Evolutionary conservation across 2,888 invertebrate species (phyloP).

Genomic region (Eudasyphora cyanicolor): DNA sequence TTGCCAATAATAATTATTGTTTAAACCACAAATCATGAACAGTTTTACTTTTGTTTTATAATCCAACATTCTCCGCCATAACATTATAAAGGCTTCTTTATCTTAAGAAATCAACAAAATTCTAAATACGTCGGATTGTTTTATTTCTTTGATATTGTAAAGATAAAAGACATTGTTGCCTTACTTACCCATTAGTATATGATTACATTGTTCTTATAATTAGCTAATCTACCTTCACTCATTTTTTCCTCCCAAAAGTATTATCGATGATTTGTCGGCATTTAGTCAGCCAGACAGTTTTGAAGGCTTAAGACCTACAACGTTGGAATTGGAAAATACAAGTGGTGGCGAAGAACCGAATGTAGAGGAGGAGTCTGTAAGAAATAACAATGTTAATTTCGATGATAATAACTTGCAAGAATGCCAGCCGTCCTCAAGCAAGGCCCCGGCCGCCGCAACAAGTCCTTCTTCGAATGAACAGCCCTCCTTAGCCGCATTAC

Average conservation of each 20-base stretch:
- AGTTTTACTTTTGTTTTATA: too few species aligned
- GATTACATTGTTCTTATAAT: not conserved
- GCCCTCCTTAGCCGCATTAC: constrained; percentile 70
- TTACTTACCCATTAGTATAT: not conserved
- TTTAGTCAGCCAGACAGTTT: constrained; percentile 31
- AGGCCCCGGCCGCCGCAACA: not conserved
- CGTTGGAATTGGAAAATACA: constrained; percentile 8
- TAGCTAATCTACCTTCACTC: not conserved
- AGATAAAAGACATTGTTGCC: constrained; percentile 23
- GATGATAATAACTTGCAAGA: not conserved
- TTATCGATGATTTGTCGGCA: constrained; percentile 52
- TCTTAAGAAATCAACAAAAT: not conserved
- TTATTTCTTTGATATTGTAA: constrained; percentile 25
- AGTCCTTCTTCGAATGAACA: not conserved
- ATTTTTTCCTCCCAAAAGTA: too few species aligned
- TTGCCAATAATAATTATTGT: too few species aligned
- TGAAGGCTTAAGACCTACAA: constrained; percentile 34
- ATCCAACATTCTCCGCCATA: too few species aligned
- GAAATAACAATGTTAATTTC: constrained; percentile 24
- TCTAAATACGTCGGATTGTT: not conserved
- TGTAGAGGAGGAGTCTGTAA: not conserved
- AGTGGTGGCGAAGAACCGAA: not conserved
- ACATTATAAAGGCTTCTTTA: too few species aligned
- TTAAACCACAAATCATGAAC: too few species aligned
- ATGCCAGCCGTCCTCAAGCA: not conserved